Percentiles rank a stretch among this genome's conserved stretches.
phyloP scores from a whole-genome alignment of 2,888 invertebrate species.

The Drosophila kambysellisi region DNA sequence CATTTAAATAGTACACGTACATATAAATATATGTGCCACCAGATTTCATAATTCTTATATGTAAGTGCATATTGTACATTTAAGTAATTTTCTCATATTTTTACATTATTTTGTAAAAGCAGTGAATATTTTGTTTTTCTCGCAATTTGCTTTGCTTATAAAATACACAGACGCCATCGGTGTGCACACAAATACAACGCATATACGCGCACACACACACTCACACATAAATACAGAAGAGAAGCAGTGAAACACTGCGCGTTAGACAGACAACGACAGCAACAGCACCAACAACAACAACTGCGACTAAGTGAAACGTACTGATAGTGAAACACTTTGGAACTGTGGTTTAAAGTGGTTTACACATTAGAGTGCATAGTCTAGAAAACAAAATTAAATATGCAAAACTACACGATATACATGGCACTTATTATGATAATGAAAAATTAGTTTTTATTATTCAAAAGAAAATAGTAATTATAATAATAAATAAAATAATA shows the following conservation, averaged over 20 bases:
- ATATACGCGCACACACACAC: slow-evolving; percentile 14
- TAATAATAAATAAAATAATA: not conserved
- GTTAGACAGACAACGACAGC: slow-evolving; percentile 60
- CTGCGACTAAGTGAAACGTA: slow-evolving; percentile 54
- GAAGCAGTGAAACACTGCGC: slow-evolving; percentile 41
- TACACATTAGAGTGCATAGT: not conserved
- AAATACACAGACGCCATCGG: slow-evolving; percentile 21
- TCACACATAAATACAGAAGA: slow-evolving; percentile 22
- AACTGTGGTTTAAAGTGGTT: slow-evolving; percentile 40
- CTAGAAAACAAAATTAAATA: not conserved
- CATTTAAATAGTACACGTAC: not conserved
- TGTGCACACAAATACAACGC: slow-evolving; percentile 29
- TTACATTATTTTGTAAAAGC: slow-evolving; percentile 48
- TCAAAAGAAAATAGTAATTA: not conserved
- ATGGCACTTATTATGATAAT: too few species aligned
- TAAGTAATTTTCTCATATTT: slow-evolving; percentile 35
- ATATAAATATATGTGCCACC: not conserved
- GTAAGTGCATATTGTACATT: not conserved
- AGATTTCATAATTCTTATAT: slow-evolving; percentile 42
- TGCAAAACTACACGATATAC: not conserved
- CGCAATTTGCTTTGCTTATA: slow-evolving; percentile 45
- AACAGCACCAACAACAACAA: slow-evolving; percentile 40
- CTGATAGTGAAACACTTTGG: slow-evolving; percentile 67
- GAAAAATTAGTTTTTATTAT: not conserved
- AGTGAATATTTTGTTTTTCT: slow-evolving; percentile 42